phyloP scores from a whole-genome alignment of 1,140 invertebrate species.

The Nymphalis io region DNA sequence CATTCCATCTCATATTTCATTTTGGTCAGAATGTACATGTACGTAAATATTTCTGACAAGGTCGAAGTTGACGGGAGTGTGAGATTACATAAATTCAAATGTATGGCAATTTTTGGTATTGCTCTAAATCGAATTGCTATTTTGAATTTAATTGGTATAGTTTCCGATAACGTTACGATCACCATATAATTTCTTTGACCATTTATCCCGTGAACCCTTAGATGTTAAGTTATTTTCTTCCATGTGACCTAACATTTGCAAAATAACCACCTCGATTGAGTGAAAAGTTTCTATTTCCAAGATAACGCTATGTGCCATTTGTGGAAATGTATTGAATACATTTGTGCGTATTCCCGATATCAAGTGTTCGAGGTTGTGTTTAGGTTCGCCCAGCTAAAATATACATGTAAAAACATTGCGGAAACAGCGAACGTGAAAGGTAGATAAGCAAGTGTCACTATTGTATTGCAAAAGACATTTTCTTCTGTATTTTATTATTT shows the following conservation, averaged over 20 bases:
- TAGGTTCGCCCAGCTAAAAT: conserved; percentile 12
- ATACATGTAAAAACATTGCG: conserved; percentile 4
- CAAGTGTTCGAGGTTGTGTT: conserved; percentile 13
- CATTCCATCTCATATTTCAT: too few relatives aligned
- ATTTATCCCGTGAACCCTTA: background rate
- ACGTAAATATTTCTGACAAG: too few relatives aligned
- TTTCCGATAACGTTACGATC: background rate
- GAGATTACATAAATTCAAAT: too few relatives aligned
- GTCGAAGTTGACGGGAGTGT: too few relatives aligned
- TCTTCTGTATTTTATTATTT: background rate
- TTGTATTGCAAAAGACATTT: background rate
- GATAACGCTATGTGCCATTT: conserved; percentile 21
- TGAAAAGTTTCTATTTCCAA: conserved; percentile 26
- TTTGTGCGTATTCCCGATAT: conserved; percentile 42
- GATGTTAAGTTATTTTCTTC: background rate
- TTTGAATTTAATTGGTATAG: background rate
- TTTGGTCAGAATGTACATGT: too few relatives aligned
- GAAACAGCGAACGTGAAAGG: background rate
- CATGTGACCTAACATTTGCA: background rate
- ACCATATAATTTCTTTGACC: background rate
- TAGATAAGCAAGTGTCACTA: background rate
- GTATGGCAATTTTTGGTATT: too few relatives aligned
- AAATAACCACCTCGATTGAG: conserved; percentile 10
- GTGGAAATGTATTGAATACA: conserved; percentile 37
- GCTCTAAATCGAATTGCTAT: too few relatives aligned